These are phyloP conservation scores for Novumbra hubbsi DNA, from an alignment of 2,797 vertebrate genomes.

Conservation along the genomic window DNA sequence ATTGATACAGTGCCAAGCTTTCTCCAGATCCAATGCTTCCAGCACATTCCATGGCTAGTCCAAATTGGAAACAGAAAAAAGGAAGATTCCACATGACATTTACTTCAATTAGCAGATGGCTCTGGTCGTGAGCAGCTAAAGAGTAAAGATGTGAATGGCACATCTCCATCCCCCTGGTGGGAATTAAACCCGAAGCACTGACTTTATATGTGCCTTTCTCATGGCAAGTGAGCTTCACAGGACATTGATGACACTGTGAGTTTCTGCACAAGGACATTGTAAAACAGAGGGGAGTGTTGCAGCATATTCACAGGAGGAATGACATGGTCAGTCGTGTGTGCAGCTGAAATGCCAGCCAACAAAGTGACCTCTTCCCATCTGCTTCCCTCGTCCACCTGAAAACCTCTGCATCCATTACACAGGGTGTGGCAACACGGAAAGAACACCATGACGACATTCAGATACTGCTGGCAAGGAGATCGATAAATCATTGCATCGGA, in stretches of 20 bases:
- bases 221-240: no score
- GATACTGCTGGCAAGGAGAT: background rate
- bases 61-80: no score
- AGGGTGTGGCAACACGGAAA: constrained; percentile 26
- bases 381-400: constrained; percentile 44
- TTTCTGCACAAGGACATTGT: constrained; percentile 36
- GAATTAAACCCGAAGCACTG: no score
- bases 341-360: constrained; percentile 61
- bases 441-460: constrained; percentile 10
- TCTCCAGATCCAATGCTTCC: background rate
- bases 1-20: background rate
- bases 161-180: no score
- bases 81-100: no score
- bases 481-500: background rate
- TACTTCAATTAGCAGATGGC: no score
- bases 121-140: no score
- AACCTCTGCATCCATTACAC: constrained; percentile 47
- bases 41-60: background rate
- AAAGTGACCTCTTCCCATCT: constrained; percentile 64
- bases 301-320: constrained; percentile 37
- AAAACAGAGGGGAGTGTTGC: constrained; percentile 16
- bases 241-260: constrained; percentile 6
- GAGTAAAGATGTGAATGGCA: no score
- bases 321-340: constrained; percentile 46
- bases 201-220: no score